Base-by-base conservation (phyloP, 2,797 vertebrate species). In the Carapus acus region DNA sequence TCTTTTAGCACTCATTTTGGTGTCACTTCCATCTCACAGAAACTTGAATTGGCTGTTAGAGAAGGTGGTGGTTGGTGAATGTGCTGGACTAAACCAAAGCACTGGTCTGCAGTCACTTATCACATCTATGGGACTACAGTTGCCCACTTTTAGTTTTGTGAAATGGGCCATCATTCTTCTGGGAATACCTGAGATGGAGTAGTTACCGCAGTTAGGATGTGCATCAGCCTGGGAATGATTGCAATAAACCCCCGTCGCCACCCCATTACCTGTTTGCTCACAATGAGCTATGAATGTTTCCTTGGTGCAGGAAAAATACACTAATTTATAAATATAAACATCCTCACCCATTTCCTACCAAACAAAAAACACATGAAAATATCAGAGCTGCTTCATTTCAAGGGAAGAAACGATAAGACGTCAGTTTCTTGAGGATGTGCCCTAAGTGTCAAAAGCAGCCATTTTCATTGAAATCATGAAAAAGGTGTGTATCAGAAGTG, bases 131-230 rank as follows among this genome's bases (percentile, higher is more conserved):
- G 15, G 62, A 62, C 52, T 22, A 23, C 60, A 75, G 43, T 57
- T 54, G 59, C 47, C 55, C 60, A 52, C 54, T 38, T 3, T 2
- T 34, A 66, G 65, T 62, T 49, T 71, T 76, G 49, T 54, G 40
- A 23, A 56, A 50, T 65, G 56, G 63, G 62, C 67, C 66, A 67
- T 75, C 53, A 66, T 67, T 52, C 50, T 65, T 31, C 60, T 39
- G 61, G 68, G 64, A 71, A 69, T 71, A 58, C 55, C 37, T 76
- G 49, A 46, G 46, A 73, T 65, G 24, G 43, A 58, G 51, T 66
- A 47, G 69, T 74, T 67, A 51, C 47, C 54, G 27, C 51, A 44
- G 58, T 58, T 55, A 59, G 62, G 43, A 29, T 61, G 74, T 67
- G 47, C 60, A 64, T 36, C 45, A 58, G 31, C 15, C 43, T 49